phyloP scores from a whole-genome alignment of 2,888 invertebrate genomes.

The Hirtodrosophila cameraria region DNA sequence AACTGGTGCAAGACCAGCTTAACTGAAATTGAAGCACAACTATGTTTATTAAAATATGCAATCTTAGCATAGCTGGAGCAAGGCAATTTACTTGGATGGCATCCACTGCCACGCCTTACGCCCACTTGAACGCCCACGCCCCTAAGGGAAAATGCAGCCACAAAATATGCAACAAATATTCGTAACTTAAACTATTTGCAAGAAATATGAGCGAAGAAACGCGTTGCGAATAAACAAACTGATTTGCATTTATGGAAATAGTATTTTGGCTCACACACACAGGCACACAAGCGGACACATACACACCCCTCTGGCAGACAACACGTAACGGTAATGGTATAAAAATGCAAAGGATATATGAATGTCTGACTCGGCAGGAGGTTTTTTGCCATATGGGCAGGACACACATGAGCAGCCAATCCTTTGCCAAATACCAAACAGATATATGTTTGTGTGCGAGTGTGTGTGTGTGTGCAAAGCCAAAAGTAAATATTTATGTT shows the following conservation, averaged over 20 bases:
- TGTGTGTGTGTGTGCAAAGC: slow-evolving; percentile 44
- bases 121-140: not conserved
- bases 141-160: slow-evolving; percentile 9
- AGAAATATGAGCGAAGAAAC: slow-evolving; percentile 63
- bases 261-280: slow-evolving; percentile 64
- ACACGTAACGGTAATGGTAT: slow-evolving; percentile 66
- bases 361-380: slow-evolving; percentile 41
- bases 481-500: slow-evolving; percentile 82
- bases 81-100: slow-evolving; percentile 31
- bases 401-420: slow-evolving; percentile 20
- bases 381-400: slow-evolving; percentile 2
- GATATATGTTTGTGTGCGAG: slow-evolving; percentile 38
- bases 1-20: slow-evolving; percentile 2
- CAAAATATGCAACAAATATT: slow-evolving; percentile 49
- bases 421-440: slow-evolving; percentile 55
- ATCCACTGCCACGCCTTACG: slow-evolving; percentile 14
- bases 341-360: slow-evolving; percentile 70
- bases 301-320: slow-evolving; percentile 12
- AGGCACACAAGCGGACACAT: not conserved
- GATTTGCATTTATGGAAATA: slow-evolving; percentile 82
- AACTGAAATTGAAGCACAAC: slow-evolving; percentile 1
- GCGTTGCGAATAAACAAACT: slow-evolving; percentile 70
- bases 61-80: slow-evolving; percentile 10
- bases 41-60: slow-evolving; percentile 23
- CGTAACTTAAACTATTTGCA: slow-evolving; percentile 64